Evolutionary conservation across 1,140 invertebrate genomes (phyloP).

Genomic region (Rhyacophila brunnea): DNA sequence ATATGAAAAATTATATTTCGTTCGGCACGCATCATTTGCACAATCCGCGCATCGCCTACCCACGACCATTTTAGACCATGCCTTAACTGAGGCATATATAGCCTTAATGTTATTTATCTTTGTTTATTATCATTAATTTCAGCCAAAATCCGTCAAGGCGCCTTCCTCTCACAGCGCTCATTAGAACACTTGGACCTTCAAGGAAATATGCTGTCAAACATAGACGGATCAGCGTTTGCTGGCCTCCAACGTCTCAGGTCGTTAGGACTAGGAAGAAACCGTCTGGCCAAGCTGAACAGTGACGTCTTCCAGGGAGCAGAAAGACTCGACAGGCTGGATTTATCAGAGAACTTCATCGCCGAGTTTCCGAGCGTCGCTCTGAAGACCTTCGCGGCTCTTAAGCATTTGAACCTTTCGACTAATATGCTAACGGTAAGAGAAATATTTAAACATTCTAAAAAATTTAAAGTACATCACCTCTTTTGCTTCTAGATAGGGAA

Average conservation of each 20-base stretch:
- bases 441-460: no score
- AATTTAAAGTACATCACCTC: no score
- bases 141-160: constrained; percentile 64
- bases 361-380: constrained; percentile 77
- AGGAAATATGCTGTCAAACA: constrained; percentile 68
- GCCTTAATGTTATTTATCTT: no score
- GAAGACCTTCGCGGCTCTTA: constrained; percentile 65
- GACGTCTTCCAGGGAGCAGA: constrained; percentile 76
- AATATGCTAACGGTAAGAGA: constrained; percentile 75
- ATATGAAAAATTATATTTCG: no score
- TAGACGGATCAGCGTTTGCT: constrained; percentile 72
- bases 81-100: no score
- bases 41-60: no score
- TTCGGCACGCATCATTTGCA: no score
- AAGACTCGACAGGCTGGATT: constrained; percentile 72
- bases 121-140: no score
- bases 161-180: constrained; percentile 64
- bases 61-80: no score
- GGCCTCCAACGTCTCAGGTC: constrained; percentile 64
- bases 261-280: constrained; percentile 73
- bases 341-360: constrained; percentile 81
- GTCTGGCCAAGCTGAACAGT: constrained; percentile 73
- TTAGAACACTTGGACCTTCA: constrained; percentile 74
- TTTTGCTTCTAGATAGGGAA: no score
- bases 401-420: constrained; percentile 75